phyloP scores from a whole-genome alignment of 1,140 invertebrate genomes.

The Ceratina japonica region DNA sequence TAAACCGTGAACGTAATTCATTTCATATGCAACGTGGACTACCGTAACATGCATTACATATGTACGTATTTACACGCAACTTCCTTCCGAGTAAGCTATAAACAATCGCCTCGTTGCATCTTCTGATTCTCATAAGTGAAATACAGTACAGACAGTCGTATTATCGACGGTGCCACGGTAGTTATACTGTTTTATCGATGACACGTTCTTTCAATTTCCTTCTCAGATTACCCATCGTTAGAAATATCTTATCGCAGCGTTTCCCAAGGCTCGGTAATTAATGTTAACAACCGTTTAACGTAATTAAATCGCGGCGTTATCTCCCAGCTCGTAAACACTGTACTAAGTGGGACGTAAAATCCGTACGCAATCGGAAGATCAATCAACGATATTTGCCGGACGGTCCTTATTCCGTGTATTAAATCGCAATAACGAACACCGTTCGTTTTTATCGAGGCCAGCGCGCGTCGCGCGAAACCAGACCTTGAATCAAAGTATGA shows the following conservation, averaged over 20 bases:
- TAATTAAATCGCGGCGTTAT: not conserved
- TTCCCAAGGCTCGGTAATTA: not conserved
- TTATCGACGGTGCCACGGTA: not conserved
- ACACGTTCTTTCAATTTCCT: not conserved
- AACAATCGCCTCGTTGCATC: not conserved
- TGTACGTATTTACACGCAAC: too few relatives aligned
- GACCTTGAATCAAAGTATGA: conserved; percentile 72
- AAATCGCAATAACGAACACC: conserved; percentile 49
- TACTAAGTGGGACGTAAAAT: too few relatives aligned
- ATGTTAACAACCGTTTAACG: not conserved
- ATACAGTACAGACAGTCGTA: not conserved
- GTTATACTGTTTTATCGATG: conserved; percentile 18
- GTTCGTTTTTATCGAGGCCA: conserved; percentile 67
- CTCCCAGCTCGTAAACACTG: too few relatives aligned
- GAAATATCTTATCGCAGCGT: conserved; percentile 15
- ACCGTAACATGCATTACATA: too few relatives aligned
- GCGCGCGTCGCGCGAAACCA: conserved; percentile 51
- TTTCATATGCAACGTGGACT: too few relatives aligned
- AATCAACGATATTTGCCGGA: not conserved
- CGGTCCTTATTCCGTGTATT: conserved; percentile 8
- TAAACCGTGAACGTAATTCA: not conserved
- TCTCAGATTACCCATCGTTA: conserved; percentile 1
- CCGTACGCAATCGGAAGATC: too few relatives aligned
- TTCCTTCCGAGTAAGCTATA: too few relatives aligned
- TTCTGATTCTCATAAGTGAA: not conserved